Evolutionary conservation across 2,797 vertebrate genomes (phyloP).

Genomic region (Furcifer pardalis): DNA sequence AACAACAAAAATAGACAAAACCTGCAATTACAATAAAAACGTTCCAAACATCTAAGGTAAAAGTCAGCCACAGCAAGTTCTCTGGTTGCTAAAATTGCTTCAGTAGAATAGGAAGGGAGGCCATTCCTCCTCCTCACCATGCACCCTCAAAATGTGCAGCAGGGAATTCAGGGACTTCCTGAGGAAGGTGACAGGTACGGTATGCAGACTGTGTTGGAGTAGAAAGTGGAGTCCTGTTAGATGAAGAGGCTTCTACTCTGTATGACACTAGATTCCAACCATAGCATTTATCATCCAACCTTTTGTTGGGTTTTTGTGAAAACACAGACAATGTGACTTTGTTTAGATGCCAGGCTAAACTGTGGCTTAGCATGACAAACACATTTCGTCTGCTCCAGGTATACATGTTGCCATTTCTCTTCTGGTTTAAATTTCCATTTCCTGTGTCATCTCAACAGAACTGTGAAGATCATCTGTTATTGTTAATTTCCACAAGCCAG

Average conservation of each 20-base stretch:
- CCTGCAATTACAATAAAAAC: too few species aligned
- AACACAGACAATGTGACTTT: not conserved
- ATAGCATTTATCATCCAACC: not conserved
- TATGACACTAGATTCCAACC: not conserved
- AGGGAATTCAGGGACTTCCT: not conserved
- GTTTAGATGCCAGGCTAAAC: not conserved
- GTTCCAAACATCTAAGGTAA: too few species aligned
- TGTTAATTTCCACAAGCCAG: constrained; percentile 3
- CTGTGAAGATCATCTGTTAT: not conserved
- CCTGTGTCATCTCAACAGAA: not conserved
- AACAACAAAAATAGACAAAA: too few species aligned
- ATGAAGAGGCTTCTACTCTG: not conserved
- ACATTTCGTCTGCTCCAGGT: not conserved
- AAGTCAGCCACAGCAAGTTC: too few species aligned
- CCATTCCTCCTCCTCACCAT: not conserved
- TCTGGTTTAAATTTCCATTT: not conserved
- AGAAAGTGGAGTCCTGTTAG: not conserved
- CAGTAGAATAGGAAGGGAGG: not conserved
- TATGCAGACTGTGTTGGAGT: not conserved
- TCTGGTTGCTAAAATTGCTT: not conserved
- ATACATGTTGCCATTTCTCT: not conserved
- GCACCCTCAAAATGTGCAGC: not conserved
- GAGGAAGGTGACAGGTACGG: not conserved
- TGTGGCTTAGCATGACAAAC: not conserved
- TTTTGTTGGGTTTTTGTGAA: not conserved